Percentiles rank a stretch among this genome's conserved stretches.
Conservation (phyloP, 2,888 invertebrate species). For the Oligia fasciuncula region DNA sequence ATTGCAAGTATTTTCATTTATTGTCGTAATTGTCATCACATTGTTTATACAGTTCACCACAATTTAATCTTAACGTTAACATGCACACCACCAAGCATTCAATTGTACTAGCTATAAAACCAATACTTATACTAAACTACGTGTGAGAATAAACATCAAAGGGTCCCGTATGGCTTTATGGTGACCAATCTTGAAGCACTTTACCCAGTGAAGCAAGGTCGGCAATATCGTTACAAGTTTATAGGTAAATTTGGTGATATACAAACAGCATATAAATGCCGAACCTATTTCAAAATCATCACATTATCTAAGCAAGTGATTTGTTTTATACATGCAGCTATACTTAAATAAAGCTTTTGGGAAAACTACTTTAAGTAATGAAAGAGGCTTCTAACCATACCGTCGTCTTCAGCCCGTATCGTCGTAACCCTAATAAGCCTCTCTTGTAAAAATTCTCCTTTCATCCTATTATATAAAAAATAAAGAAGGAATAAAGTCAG, state of each 20-base stretch:
- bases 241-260: conserved; percentile 20
- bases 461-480: background rate
- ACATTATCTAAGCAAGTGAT: background rate
- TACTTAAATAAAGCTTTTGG: background rate
- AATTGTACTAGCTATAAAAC: conserved; percentile 33
- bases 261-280: conserved; percentile 20
- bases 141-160: conserved; percentile 35
- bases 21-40: too few species aligned
- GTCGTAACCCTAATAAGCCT: background rate
- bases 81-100: background rate
- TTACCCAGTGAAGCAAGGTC: conserved; percentile 1
- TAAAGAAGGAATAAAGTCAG: background rate
- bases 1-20: too few species aligned
- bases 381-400: background rate
- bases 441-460: background rate
- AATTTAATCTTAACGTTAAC: conserved; percentile 9
- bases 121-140: conserved; percentile 1
- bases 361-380: background rate
- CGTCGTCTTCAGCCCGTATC: background rate
- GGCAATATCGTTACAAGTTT: conserved; percentile 44
- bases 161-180: background rate
- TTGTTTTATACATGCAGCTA: background rate
- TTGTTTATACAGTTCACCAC: background rate
- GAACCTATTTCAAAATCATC: conserved; percentile 16
- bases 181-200: conserved; percentile 1